phyloP scores from a whole-genome alignment of 1,140 invertebrate genomes.

The Calosoma granatense region DNA sequence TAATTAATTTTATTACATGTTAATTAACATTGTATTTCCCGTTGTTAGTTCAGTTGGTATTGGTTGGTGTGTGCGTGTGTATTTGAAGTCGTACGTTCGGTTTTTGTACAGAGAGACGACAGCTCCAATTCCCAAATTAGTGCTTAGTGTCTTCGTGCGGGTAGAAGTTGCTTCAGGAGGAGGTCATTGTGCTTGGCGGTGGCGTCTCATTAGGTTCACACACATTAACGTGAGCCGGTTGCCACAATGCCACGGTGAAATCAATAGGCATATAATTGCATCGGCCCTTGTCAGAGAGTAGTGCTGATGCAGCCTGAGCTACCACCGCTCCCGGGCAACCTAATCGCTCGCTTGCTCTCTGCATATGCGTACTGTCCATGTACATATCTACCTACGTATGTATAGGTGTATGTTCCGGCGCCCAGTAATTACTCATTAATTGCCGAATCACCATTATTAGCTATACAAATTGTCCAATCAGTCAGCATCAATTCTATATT shows the following conservation, averaged over 20 bases:
- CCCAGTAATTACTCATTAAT: slow-evolving; percentile 2
- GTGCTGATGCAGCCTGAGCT: not conserved
- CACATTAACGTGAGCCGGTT: not conserved
- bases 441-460: slow-evolving; percentile 5
- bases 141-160: no score
- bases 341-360: not conserved
- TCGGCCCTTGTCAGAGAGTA: not conserved
- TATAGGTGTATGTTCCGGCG: not conserved
- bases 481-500: not conserved
- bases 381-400: not conserved
- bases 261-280: slow-evolving; percentile 5
- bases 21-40: no score
- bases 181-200: no score
- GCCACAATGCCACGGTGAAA: not conserved
- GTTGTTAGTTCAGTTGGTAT: no score
- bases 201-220: not conserved
- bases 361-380: no score
- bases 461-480: slow-evolving; percentile 7
- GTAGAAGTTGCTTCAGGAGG: no score
- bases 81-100: no score
- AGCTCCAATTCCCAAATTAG: no score
- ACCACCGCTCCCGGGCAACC: no score
- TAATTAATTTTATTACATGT: no score
- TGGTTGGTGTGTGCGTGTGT: no score
- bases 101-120: no score